A percentile compares a stretch with the other conserved stretches of the same genome.
phyloP scores from a whole-genome alignment of 2,888 invertebrate genomes.

The Sabellastarte sp. region DNA sequence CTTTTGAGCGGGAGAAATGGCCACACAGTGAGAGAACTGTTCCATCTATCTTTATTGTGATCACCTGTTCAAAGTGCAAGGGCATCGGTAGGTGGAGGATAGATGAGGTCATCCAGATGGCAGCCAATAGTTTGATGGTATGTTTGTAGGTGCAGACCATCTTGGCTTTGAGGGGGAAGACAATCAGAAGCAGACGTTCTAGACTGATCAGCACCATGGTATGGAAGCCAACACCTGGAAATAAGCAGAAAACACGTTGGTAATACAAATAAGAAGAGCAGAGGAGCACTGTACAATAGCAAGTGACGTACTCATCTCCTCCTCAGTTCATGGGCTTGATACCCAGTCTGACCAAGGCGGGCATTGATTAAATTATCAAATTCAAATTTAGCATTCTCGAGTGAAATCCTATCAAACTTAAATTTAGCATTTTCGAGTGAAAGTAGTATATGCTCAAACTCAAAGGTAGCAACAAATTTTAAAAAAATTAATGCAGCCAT shows the following conservation, averaged over 20 bases:
- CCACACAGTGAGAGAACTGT: conserved; percentile 8
- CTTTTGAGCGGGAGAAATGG: not conserved
- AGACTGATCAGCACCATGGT: conserved; percentile 20
- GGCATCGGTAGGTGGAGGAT: conserved; percentile 13
- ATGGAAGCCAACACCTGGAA: conserved; percentile 20
- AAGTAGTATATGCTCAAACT: too few relatives aligned
- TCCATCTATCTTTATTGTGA: not conserved
- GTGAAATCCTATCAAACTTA: too few relatives aligned
- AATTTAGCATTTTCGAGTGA: too few relatives aligned
- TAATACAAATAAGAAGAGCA: too few relatives aligned
- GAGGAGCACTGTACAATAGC: too few relatives aligned
- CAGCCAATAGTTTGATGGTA: conserved; percentile 58
- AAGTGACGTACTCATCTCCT: not conserved
- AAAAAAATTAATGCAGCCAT: too few relatives aligned
- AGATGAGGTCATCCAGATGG: conserved; percentile 61
- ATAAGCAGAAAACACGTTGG: too few relatives aligned
- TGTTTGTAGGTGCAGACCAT: conserved; percentile 61
- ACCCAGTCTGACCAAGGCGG: too few relatives aligned
- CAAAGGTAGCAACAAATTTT: too few relatives aligned
- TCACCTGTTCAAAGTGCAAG: conserved; percentile 5
- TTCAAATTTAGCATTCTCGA: too few relatives aligned
- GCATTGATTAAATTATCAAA: too few relatives aligned
- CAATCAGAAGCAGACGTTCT: conserved; percentile 51
- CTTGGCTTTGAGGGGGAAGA: conserved; percentile 63
- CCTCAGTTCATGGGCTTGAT: not conserved